These are phyloP conservation scores for Monopis laevigella DNA, from an alignment of 2,888 invertebrate genomes.

Conservation along the genomic window DNA sequence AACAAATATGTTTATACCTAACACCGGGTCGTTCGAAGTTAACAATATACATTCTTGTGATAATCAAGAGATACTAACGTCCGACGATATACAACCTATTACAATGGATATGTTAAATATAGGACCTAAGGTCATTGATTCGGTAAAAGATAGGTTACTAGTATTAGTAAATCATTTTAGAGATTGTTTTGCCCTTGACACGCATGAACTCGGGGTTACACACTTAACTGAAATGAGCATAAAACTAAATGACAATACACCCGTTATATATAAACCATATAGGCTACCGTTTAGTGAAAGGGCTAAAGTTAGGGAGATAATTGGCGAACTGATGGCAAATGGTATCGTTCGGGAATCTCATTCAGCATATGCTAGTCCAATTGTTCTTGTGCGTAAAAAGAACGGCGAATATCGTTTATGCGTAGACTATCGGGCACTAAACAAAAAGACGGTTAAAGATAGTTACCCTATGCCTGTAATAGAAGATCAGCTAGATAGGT, in stretches of 20 bases:
- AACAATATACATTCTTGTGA: no score
- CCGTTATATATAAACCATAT: constrained; percentile 11
- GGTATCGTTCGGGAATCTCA: constrained; percentile 10
- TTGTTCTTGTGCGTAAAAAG: no score
- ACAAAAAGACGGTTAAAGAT: no score
- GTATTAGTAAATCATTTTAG: not conserved
- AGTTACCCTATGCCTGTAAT: no score
- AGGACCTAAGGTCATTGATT: not conserved
- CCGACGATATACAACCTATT: no score
- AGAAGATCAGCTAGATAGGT: no score
- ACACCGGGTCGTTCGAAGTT: no score
- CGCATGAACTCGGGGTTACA: not conserved
- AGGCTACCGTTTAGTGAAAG: constrained; percentile 13
- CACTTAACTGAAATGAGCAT: constrained; percentile 5
- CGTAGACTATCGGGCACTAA: no score
- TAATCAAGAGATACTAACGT: no score
- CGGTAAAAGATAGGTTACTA: not conserved
- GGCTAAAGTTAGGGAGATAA: constrained; percentile 6
- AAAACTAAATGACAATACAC: constrained; percentile 13
- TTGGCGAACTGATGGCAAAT: constrained; percentile 12
- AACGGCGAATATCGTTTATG: no score
- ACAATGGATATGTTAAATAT: not conserved
- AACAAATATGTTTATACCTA: no score
- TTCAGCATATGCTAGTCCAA: constrained; percentile 24
- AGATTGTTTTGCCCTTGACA: not conserved